phyloP scores from a whole-genome alignment of 2,888 invertebrate genomes.

The Eupithecia dodoneata region DNA sequence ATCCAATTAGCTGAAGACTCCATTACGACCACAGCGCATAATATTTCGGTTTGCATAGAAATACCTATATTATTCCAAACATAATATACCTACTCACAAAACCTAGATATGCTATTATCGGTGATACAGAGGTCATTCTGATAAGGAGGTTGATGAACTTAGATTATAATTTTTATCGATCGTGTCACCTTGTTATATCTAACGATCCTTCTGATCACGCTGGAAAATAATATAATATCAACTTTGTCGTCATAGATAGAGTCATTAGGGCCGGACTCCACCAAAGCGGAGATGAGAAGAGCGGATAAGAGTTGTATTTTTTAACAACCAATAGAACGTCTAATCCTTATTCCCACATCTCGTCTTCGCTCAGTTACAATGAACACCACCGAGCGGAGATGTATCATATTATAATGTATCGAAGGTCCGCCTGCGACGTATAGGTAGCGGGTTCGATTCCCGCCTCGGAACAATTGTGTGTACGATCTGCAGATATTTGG shows the following conservation, averaged over 20 bases:
- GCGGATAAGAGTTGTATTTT: no score
- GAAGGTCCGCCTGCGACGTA: no score
- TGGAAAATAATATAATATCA: not conserved
- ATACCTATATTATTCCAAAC: slow-evolving; percentile 3
- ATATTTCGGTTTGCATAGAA: slow-evolving; percentile 1
- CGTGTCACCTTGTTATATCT: slow-evolving; percentile 59
- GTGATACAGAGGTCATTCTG: slow-evolving; percentile 60
- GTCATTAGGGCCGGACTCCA: not conserved
- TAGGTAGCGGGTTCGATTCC: no score
- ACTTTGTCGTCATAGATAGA: not conserved
- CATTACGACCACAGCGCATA: not conserved
- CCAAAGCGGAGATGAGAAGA: no score
- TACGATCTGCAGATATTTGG: no score
- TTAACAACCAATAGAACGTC: no score
- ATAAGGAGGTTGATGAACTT: slow-evolving; percentile 58
- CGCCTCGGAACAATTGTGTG: no score
- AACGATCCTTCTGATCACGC: slow-evolving; percentile 32
- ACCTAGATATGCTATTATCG: slow-evolving; percentile 50
- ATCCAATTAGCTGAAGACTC: not conserved
- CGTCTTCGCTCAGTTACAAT: no score
- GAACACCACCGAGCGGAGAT: no score
- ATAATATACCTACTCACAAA: slow-evolving; percentile 11
- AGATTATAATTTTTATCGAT: slow-evolving; percentile 54
- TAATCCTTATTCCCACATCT: no score
- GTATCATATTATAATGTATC: no score